Base-by-base conservation (phyloP, 2,888 invertebrate species). In the Hirtodrosophila confusa region DNA sequence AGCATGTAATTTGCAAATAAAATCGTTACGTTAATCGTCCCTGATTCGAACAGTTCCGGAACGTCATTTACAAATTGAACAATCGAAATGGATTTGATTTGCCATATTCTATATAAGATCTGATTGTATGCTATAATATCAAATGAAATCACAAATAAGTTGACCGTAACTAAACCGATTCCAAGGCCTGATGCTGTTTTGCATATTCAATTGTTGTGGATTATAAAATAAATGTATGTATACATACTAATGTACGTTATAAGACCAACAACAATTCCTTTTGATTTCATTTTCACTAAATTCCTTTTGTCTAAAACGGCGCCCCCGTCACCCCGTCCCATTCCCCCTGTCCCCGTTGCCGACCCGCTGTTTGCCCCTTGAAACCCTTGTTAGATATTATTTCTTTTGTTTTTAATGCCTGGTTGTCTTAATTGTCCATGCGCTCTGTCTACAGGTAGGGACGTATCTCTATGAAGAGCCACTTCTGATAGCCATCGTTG, bases 401-500 rank as follows among this genome's bases (percentile, higher is more conserved):
- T 17, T 17, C 2, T 17, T 72, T 31, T 76, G 51, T 60, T 53
- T 43, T 44, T 48, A 33, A 43, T 43, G 11, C 40, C 37, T 37
- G 64, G 9, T 39, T 37, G 36, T 36, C 27, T 31, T 24, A 17
- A 6, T 31, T 9, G 6, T 23, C 47, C 48, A n/a, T 23, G 5
- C 12, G 9, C 12, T 17, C 55, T 76, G 1, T 89, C 77, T 89
- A 94, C 94, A 94, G 95, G 72, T 93, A 93, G 9, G 96, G 95
- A 80, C 93, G 93, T 57, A 96, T 93, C 89, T 94, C 94, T 89
- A 95, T 94, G 90, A 97, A 97, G 57, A 93, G 93, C 97, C 98
- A 98, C 89, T 97, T 95, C 88, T 98, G 97, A 92, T 95, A 96
- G 23, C 95, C 95, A 90, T 97, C 97, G 88, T 95, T 95, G 35